A percentile compares a stretch with the other conserved stretches of the same genome.
phyloP scores from a whole-genome alignment of 1,140 invertebrate species.

The Parasteatoda tepidariorum region DNA sequence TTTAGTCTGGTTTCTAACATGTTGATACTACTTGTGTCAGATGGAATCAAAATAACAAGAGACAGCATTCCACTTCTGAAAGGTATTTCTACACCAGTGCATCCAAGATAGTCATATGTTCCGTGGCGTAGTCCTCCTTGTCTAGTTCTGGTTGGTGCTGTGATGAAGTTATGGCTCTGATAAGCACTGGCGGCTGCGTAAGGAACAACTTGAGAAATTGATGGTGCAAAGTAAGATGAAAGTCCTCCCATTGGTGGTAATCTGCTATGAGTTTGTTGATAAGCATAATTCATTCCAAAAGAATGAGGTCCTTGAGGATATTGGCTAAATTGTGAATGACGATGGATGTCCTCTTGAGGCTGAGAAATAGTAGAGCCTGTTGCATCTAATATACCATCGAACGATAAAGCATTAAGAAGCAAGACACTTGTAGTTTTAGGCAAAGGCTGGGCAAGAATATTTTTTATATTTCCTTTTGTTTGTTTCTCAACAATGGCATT shows the following conservation, averaged over 20 bases:
- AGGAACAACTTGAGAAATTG: slow-evolving; percentile 34
- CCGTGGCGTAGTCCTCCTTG: slow-evolving; percentile 62
- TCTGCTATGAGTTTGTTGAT: slow-evolving; percentile 52
- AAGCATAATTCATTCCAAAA: slow-evolving; percentile 41
- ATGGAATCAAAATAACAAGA: slow-evolving; percentile 62
- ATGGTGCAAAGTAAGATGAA: slow-evolving; percentile 43
- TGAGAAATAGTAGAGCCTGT: slow-evolving; percentile 32
- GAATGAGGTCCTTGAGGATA: slow-evolving; percentile 8
- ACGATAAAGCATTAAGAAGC: slow-evolving; percentile 63
- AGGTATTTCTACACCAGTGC: slow-evolving; percentile 64
- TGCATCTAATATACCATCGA: slow-evolving; percentile 63
- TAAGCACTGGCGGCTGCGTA: slow-evolving; percentile 45
- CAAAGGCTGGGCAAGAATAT: slow-evolving; percentile 64
- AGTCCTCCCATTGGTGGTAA: slow-evolving; percentile 47
- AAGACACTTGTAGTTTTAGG: slow-evolving; percentile 61
- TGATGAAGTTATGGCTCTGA: slow-evolving; percentile 35
- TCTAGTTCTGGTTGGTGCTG: slow-evolving; percentile 50
- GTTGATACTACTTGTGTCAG: slow-evolving; percentile 56
- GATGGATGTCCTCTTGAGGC: slow-evolving; percentile 28
- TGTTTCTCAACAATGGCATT: slow-evolving; percentile 68
- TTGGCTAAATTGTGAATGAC: slow-evolving; percentile 27
- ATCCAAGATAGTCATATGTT: slow-evolving; percentile 63
- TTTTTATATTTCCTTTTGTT: slow-evolving; percentile 67
- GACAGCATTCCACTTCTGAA: slow-evolving; percentile 64
- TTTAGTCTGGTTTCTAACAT: slow-evolving; percentile 63